Percentiles rank a stretch among this genome's conserved stretches.
Evolutionary conservation across 1,140 invertebrate species (phyloP).

Genomic region (Scaptomyza hsui): DNA sequence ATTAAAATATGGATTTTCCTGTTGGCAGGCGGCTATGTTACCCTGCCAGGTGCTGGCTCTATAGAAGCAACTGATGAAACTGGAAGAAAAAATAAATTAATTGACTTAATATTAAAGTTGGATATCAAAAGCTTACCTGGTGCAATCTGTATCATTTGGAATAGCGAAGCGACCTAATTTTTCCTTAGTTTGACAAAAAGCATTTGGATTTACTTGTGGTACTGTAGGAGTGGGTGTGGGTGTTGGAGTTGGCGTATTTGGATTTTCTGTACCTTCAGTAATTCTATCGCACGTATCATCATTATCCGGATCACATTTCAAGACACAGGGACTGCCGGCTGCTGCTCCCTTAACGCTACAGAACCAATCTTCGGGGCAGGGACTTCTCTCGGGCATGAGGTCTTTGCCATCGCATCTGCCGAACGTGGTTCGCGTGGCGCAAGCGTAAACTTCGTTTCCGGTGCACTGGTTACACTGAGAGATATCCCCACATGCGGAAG

Average conservation of each 20-base stretch:
- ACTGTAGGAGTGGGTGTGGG: slow-evolving; percentile 12
- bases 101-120: not conserved
- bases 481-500: slow-evolving; percentile 52
- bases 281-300: slow-evolving; percentile 50
- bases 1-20: slow-evolving; percentile 47
- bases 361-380: slow-evolving; percentile 19
- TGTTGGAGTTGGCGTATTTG: not conserved
- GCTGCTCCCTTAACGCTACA: slow-evolving; percentile 37
- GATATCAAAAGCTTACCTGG: slow-evolving; percentile 34
- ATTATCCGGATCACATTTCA: slow-evolving; percentile 4
- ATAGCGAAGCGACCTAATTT: slow-evolving; percentile 53
- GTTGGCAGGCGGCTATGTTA: slow-evolving; percentile 14
- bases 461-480: slow-evolving; percentile 49
- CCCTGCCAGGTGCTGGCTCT: slow-evolving; percentile 24
- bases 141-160: slow-evolving; percentile 65
- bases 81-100: not conserved
- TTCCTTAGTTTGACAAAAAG: slow-evolving; percentile 19
- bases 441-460: slow-evolving; percentile 36
- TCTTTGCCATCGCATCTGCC: slow-evolving; percentile 14
- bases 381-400: not conserved
- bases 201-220: slow-evolving; percentile 3
- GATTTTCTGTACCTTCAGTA: slow-evolving; percentile 6
- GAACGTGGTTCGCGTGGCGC: slow-evolving; percentile 61
- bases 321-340: slow-evolving; percentile 28
- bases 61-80: slow-evolving; percentile 56